Evolutionary conservation across 2,113 vertebrate genomes (phyloP).

Genomic region (Rhineura floridana): DNA sequence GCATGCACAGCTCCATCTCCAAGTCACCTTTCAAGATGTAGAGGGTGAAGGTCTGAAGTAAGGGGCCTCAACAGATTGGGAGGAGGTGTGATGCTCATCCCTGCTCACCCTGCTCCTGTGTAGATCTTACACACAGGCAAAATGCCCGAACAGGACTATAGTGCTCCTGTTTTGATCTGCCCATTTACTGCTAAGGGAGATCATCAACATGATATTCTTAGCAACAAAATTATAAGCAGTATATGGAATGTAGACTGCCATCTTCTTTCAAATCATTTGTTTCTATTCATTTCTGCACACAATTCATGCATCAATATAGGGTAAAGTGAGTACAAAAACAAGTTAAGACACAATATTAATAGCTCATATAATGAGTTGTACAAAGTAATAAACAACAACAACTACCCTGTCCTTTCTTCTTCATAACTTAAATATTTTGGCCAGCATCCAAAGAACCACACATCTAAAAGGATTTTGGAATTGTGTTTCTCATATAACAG

Average conservation of each 20-base stretch:
- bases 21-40: too few species aligned
- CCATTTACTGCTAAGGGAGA: neutral
- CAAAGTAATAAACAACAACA: neutral
- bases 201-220: neutral
- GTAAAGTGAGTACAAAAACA: neutral
- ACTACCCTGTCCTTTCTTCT: neutral
- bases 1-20: too few species aligned
- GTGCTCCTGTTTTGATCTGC: too few species aligned
- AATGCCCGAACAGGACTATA: too few species aligned
- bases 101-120: too few species aligned
- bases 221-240: conserved; percentile 6
- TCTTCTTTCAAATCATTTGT: conserved; percentile 19
- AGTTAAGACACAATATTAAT: neutral
- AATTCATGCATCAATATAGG: neutral
- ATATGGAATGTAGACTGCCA: conserved; percentile 6
- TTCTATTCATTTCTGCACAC: neutral
- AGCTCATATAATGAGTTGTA: neutral
- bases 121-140: too few species aligned
- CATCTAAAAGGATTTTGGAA: neutral
- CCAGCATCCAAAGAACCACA: neutral
- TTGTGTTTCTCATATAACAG: neutral
- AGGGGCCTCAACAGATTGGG: too few species aligned
- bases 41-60: too few species aligned
- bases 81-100: too few species aligned
- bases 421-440: neutral